phyloP scores from a whole-genome alignment of 2,113 vertebrate species.

The Ailuropoda melanoleuca region DNA sequence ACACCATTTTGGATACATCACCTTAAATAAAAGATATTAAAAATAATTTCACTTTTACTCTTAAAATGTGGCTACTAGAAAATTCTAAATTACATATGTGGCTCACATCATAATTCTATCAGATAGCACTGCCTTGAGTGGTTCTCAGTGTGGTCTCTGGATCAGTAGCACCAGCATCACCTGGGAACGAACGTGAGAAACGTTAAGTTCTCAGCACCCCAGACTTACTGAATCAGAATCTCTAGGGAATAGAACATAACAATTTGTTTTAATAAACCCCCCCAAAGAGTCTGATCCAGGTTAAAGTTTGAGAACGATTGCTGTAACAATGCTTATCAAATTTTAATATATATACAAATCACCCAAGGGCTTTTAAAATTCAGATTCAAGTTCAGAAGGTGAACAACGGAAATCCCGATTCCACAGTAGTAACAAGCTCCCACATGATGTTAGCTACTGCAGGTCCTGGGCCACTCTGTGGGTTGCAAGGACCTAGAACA shows the following conservation, averaged over 20 bases:
- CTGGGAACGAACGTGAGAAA: neutral
- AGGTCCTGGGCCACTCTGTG: neutral
- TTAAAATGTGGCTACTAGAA: neutral
- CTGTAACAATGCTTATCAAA: neutral
- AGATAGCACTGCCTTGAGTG: neutral
- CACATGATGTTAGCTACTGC: neutral
- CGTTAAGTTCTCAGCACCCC: neutral
- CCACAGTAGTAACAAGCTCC: neutral
- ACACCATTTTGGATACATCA: neutral
- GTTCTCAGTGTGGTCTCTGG: neutral
- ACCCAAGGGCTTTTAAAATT: neutral
- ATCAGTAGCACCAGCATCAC: neutral
- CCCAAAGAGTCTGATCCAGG: neutral
- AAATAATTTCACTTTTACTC: neutral
- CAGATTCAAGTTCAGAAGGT: slow-evolving; percentile 21
- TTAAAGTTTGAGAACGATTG: neutral
- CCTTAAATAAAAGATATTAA: neutral
- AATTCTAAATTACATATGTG: neutral
- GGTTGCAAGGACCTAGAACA: neutral
- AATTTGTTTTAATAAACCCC: neutral
- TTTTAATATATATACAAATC: neutral
- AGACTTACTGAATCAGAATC: neutral
- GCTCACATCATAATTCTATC: neutral
- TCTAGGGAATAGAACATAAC: neutral
- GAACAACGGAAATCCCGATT: neutral